Percentiles rank a stretch among this genome's conserved stretches.
phyloP scores from a whole-genome alignment of 2,113 vertebrate genomes.

The Opisthocomus hoazin region DNA sequence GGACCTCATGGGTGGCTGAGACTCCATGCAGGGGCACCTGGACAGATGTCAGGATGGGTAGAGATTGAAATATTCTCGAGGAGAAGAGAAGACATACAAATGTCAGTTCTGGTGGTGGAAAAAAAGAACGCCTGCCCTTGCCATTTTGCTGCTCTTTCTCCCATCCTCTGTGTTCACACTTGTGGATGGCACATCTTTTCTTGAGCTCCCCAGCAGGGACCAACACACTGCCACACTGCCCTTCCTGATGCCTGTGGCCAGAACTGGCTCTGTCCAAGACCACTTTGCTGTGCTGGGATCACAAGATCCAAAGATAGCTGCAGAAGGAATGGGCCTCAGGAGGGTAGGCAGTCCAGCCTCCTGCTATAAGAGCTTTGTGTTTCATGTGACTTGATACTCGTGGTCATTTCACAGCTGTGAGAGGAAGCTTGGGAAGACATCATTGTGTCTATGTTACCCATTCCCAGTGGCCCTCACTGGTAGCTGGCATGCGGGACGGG shows the following conservation, averaged over 20 bases:
- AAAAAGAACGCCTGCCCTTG: neutral
- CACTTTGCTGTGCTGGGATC: neutral
- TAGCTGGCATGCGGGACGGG: neutral
- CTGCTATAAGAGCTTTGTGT: neutral
- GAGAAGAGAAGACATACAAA: no score
- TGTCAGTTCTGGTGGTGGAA: neutral
- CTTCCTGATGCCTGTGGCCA: neutral
- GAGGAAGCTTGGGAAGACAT: neutral
- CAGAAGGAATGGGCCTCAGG: neutral
- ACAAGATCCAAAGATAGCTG: neutral
- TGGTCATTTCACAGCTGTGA: neutral
- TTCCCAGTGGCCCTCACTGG: neutral
- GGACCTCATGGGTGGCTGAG: rapidly evolving
- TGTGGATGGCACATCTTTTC: neutral
- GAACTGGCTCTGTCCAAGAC: neutral
- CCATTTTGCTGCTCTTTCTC: neutral
- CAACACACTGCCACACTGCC: no score
- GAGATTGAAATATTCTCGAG: no score
- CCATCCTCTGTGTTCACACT: no score
- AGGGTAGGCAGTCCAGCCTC: neutral
- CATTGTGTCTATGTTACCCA: no score
- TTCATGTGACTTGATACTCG: neutral
- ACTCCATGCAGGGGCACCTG: no score
- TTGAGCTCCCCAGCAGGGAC: neutral
- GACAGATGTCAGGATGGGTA: no score